Conservation (phyloP, 2,797 vertebrate species). For the Gephyroberyx darwinii region DNA sequence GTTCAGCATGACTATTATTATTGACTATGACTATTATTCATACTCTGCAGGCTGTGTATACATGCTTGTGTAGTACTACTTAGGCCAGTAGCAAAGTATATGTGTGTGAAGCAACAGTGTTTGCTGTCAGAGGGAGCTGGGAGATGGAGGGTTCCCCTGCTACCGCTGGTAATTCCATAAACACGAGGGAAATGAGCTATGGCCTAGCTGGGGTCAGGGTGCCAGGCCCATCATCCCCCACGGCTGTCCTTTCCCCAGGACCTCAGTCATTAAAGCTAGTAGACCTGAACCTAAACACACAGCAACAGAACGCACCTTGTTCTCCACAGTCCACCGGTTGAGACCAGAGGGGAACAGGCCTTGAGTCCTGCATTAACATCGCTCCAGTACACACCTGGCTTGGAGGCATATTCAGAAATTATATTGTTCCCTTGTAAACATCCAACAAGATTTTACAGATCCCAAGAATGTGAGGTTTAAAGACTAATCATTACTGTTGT, state of each 20-base stretch:
- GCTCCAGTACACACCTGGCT: slow-evolving; percentile 31
- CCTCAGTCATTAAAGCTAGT: slow-evolving; percentile 66
- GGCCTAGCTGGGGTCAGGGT: slow-evolving; percentile 31
- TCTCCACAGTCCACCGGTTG: slow-evolving; percentile 36
- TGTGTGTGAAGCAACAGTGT: slow-evolving; percentile 3
- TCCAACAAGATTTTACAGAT: slow-evolving; percentile 21
- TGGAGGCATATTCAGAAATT: slow-evolving; percentile 17
- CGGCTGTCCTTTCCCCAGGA: slow-evolving; percentile 48
- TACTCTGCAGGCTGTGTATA: slow-evolving; percentile 5
- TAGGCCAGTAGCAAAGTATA: background rate
- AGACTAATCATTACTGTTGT: slow-evolving; percentile 30
- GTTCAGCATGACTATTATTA: slow-evolving; percentile 2
- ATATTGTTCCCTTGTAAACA: slow-evolving; percentile 43
- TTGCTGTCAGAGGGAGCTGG: slow-evolving; percentile 4
- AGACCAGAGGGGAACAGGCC: slow-evolving; percentile 37
- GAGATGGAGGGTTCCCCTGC: slow-evolving; percentile 20
- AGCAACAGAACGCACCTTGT: slow-evolving; percentile 66
- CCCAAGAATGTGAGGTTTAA: slow-evolving; percentile 40
- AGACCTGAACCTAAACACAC: slow-evolving; percentile 76
- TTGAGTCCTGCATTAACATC: background rate
- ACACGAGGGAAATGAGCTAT: slow-evolving; percentile 55
- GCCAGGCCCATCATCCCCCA: slow-evolving; percentile 44
- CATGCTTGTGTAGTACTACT: slow-evolving; percentile 9
- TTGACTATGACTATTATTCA: slow-evolving; percentile 3
- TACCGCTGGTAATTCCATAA: slow-evolving; percentile 56